Evolutionary conservation across 1,140 invertebrate genomes (phyloP), one percentile per base, ranked within the genome.

Genomic region (Spodoptera frugiperda): DNA sequence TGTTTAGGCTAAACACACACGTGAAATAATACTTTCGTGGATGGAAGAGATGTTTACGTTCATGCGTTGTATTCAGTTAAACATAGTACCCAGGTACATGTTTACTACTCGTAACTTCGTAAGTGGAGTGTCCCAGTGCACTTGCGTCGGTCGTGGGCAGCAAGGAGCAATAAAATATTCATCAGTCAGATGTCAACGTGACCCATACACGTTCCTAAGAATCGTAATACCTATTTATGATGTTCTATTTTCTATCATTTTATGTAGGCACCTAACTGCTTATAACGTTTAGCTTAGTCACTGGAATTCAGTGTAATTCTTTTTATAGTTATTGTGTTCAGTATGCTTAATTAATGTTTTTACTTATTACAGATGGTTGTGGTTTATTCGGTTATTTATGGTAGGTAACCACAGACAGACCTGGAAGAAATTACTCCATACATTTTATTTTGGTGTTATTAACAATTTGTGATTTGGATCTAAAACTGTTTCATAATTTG

Each of bases 151-250:
- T 82, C 80, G 85, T 89, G 87, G 87, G 85, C 76, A 83, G 84
- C 80, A 81, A 86, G 79, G 73, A 82, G 81, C 86, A 93, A 93
- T 93, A 91, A 91, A 92, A 92, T 87, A 89, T 86, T 89, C 89
- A 93, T 93, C 86, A 90, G 84, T 93, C 89, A 93, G 84, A 79
- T 87, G 90, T 88, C 89, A 87, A 65, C 78, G 80, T 86, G 83
- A 84, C 83, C 84, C 87, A 86, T 87, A 84, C 77, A 83, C 82
- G 84, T 57, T 78, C 71, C 59, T 73, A 61, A 25, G 46, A 73
- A 49, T 49, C 61, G 53, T 73, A 61, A 59, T 25, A 73, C 21
- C 39, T 73, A 51, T 68, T 68, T 53, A 49, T 19, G 19, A 33
- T 53, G 65, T 68, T 68, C 48, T 33, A 68, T 68, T 68, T 68